Evolutionary conservation across 2,797 vertebrate species (phyloP), one percentile per base, ranked within the genome.

Genomic region (Characodon lateralis): DNA sequence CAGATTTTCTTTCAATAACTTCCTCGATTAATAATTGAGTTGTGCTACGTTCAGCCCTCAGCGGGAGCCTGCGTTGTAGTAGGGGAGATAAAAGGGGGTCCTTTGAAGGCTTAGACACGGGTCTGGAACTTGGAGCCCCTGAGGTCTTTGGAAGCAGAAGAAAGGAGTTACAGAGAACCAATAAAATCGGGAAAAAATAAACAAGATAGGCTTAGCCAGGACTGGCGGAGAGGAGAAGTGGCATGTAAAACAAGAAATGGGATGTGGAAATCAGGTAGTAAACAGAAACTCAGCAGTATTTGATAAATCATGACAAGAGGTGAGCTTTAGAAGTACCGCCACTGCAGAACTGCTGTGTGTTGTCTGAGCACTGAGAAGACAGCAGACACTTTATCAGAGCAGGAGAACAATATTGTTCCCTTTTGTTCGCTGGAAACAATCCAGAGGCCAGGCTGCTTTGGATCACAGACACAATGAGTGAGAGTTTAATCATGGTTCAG

Each of bases 81-180:
- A 87, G 89, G 66, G 74, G 89, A 91, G 94, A 95, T 95, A 89
- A 95, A 96, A 90, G 91, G 83, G 43, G 86, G 83, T 73, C 79
- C 89, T 95, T 96, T 92, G 93, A 95, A 78, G 91, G 88, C 91
- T 90, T 88, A 88, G 90, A 93, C 89, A 77, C 73, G 92, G 90
- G 92, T 93, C 89, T 91, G 84, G 88, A 85, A 94, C 92, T 85
- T 90, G 81, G 87, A 92, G 90, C 88, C 93, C 94, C 71, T 75
- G 83, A 95, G 94, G 92, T 91, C 88, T 93, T 93, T 95, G 93
- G 94, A 96, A 90, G 83, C 84, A 95, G 91, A 96, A 94, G 71
- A 94, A 91, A 96, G 90, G 81, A 89, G 92, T 74, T 89, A 85
- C 76, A 89, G 89, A 86, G 91, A 92, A 93, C 82, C 80, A 73